Base-by-base conservation (phyloP, 2,113 vertebrate species). In the Acinonyx jubatus region DNA sequence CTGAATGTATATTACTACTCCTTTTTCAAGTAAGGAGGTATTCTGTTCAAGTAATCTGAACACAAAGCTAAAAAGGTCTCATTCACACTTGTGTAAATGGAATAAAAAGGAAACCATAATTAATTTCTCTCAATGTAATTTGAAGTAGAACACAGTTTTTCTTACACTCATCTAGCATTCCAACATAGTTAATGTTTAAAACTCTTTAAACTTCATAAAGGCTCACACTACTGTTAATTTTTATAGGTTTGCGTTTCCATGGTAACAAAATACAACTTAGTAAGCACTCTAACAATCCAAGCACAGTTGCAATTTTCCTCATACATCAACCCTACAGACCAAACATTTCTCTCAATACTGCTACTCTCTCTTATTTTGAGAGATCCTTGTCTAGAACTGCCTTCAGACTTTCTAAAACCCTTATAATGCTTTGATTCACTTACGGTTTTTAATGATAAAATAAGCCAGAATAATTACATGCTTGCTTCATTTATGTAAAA, bases 401-500 rank as follows among this genome's bases (percentile, higher is more conserved):
- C 14, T 86, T 71, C 16, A 92, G 38, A 69, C 5, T 85, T 81
- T 71, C 82, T 31, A 23, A 65, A 85, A 71, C 11, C 2, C 29
- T 87, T 50, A 57, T 4, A 48, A 61, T 45, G 86, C 21, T 93
- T 73, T 73, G 50, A 89, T 55, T 94, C 74, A 83, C 9, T 85
- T 41, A 27, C 2, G 0, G 6, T 45, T 91, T 83, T 89, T 89
- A 74, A 88, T 79, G 52, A 89, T 66, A 52, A 96, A 93, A 81
- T 0, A 66, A 94, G 48, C 45, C 85, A 71, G 18, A 90, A 41
- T 87, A 93, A 68, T 90, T 87, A 91, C 15, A 69, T 36, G 45
- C 65, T 89, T 92, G 76, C n/a, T 85, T 96, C 69, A 81, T 81
- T 95, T 95, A 69, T 80, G 5, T 63, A 89, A 92, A 88, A 96